Evolutionary conservation across 2,888 invertebrate species (phyloP).

Genomic region (Harmothoe impar): DNA sequence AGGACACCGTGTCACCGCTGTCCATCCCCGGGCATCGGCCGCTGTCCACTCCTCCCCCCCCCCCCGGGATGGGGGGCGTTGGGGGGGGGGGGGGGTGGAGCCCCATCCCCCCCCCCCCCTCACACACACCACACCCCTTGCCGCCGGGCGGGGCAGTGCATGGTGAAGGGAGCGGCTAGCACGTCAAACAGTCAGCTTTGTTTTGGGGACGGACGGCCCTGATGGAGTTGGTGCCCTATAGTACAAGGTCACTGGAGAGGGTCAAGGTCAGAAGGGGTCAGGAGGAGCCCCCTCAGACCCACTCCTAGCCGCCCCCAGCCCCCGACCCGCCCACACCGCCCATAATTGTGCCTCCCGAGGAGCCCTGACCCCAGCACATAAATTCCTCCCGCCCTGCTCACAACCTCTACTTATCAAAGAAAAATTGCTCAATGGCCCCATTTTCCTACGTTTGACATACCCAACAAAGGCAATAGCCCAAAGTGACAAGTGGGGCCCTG

Average conservation of each 20-base stretch:
- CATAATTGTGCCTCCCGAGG: constrained; percentile 52
- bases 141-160: neutral
- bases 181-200: constrained; percentile 9
- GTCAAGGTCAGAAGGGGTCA: constrained; percentile 50
- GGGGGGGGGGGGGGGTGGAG: neutral
- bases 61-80: neutral
- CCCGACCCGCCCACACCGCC: constrained; percentile 17
- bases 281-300: constrained; percentile 36
- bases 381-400: constrained; percentile 13
- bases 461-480: constrained; percentile 10
- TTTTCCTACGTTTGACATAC: constrained; percentile 46
- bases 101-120: neutral
- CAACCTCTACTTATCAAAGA: constrained; percentile 39
- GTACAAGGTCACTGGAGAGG: constrained; percentile 43
- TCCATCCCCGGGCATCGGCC: neutral
- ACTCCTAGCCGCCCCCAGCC: constrained; percentile 25
- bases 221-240: constrained; percentile 50
- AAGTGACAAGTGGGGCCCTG: constrained; percentile 28
- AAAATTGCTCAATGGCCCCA: constrained; percentile 38
- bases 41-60: neutral
- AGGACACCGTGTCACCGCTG: constrained; percentile 5
- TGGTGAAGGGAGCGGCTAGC: constrained; percentile 12
- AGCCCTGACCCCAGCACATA: constrained; percentile 11
- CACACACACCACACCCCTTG: neutral
- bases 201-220: neutral